Base-by-base conservation (phyloP, 2,113 vertebrate genomes). In the Cinclus mexicanus region DNA sequence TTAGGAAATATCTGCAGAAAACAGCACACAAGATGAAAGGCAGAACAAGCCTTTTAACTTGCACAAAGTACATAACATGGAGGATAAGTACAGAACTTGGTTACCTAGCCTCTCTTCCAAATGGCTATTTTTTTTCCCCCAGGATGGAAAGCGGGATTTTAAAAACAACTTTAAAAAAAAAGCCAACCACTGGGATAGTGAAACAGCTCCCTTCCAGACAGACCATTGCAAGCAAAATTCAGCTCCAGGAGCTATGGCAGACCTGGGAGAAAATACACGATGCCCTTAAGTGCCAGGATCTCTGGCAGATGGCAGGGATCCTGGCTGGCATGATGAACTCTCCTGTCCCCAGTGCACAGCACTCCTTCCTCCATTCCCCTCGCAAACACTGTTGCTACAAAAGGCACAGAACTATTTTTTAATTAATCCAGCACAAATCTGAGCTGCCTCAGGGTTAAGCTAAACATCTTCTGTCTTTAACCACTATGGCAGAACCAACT, bases 1-100 rank as follows among this genome's bases (percentile, higher is more conserved):
- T 97, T 96, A 98, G 97, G 95, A 98, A 98, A 97, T 97, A 98
- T 97, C 71, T 80, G 96, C 96, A 97, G 92, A 98, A 97, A 98
- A 97, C 92, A 95, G 91, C 91, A 95, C 28, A 44, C 93, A 93
- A 97, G 95, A 97, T 79, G 85, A 98, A 97, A 97, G 93, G 97
- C 97, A 96, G 93, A 98, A 95, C 12, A 12, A 85, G 83, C 87
- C 80, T 95, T 97, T 98, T 85, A 96, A 95, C 94, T 93, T 75
- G 82, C 75, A 87, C 39, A 33, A 94, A 96, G 89, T 70, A 63
- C 42, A 7, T 46, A 81, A 83, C 64, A 79, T 29, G 80, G 94
- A 90, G 42, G 55, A 89, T 53, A 94, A 88, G 82, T 3, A 7
- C 47, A 80, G 4, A 61, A 61, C 57, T 67, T 86, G 68, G 89